Conservation (phyloP, 2,797 vertebrate genomes). For the Amazona finschi region DNA sequence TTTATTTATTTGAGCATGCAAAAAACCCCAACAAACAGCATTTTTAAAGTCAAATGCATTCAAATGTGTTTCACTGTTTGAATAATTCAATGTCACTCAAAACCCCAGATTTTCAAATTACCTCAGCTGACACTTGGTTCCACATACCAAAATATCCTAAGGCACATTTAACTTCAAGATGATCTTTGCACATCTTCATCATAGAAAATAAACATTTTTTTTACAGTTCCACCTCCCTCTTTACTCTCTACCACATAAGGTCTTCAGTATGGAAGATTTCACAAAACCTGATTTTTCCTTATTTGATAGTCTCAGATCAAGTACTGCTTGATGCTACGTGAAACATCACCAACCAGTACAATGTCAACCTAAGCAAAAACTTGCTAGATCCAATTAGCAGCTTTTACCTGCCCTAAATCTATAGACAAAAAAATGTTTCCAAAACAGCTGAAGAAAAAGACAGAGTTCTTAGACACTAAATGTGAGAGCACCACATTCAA, state of each 20-base stretch:
- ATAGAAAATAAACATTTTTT: neutral
- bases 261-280: neutral
- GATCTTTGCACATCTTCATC: neutral
- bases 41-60: neutral
- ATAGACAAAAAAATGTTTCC: neutral
- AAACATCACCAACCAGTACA: neutral
- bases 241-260: neutral
- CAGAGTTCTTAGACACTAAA: neutral
- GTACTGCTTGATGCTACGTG: neutral
- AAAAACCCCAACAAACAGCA: neutral
- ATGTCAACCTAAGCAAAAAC: neutral
- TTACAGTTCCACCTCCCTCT: accelerated
- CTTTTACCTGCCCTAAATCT: neutral
- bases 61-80: neutral
- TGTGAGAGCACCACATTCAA: neutral
- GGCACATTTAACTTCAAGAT: neutral
- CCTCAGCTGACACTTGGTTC: neutral
- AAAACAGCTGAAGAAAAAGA: neutral
- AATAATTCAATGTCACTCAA: neutral
- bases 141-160: neutral
- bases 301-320: neutral
- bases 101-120: neutral
- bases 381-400: neutral
- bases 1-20: neutral
- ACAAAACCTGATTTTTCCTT: neutral